A percentile compares a stretch with the other conserved stretches of the same genome.
Conservation (phyloP, 2,113 vertebrate genomes). For the Tympanuchus pallidicinctus region DNA sequence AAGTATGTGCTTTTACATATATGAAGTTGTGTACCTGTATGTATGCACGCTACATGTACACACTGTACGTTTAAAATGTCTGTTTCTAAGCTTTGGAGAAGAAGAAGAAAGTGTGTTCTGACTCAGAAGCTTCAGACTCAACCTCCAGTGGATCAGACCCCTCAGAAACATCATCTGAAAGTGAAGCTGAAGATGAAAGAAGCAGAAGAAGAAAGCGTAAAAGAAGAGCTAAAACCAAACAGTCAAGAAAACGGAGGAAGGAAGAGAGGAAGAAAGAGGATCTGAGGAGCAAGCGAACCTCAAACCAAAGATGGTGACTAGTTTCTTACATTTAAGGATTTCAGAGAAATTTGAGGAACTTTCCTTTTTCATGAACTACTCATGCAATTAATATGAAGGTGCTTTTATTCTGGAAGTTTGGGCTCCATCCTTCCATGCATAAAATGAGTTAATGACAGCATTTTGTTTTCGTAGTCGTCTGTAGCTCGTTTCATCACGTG, state of each 20-base stretch:
- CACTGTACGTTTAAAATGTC: background rate
- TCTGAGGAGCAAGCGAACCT: constrained; percentile 51
- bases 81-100: constrained; percentile 84
- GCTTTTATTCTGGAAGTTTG: background rate
- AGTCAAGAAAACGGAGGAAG: constrained; percentile 81
- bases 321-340: background rate
- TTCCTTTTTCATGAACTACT: background rate
- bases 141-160: constrained; percentile 82
- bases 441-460: background rate
- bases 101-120: constrained; percentile 82
- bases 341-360: background rate
- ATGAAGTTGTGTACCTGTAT: background rate
- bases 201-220: constrained; percentile 81
- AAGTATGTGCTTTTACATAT: rapidly evolving
- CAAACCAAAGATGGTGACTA: constrained; percentile 76
- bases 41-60: too few species aligned
- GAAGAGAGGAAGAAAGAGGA: constrained; percentile 78
- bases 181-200: constrained; percentile 83
- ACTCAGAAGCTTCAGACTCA: constrained; percentile 82
- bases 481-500: rapidly evolving
- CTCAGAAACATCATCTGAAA: constrained; percentile 83
- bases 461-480: background rate
- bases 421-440: background rate
- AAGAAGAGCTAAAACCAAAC: constrained; percentile 83
- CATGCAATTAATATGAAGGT: background rate